Base-by-base conservation (phyloP, 53 echinoderm and acorn worm genomes). In the Hippasteria phrygiana region DNA sequence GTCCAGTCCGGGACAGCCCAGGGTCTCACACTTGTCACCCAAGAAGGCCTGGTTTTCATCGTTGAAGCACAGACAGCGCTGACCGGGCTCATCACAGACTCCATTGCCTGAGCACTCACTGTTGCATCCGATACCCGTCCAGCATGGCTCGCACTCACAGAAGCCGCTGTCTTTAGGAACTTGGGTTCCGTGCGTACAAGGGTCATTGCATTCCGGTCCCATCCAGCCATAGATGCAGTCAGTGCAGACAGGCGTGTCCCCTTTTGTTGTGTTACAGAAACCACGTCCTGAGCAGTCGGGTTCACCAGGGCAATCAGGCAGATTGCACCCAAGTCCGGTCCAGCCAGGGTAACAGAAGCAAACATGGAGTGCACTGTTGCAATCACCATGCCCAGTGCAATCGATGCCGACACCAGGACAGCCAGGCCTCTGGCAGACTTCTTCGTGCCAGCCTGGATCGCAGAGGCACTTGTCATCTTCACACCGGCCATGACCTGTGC, bases 261-360 rank as follows among this genome's bases (percentile, higher is more conserved):
- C 67, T 46, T 88, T 46, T 2, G 94, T 89, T 2, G 71, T 45
- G 77, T 89, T 90, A 62, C 96, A 96, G 51, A 62, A 89, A 33
- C 96, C 96, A 54, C 92, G 88, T 5, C 80, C 89, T 38, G 91
- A 91, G 87, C 96, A 96, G 72, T 94, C 90, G 32, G 94, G 94
- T 33, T 88, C 90, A 45, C 93, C 94, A 43, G 96, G 91, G 42
- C 96, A 96, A 88, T 96, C 96, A 16, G 96, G 94, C 6, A 89
- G 41, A 32, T 96, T 91, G 72, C 96, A 96, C 3, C 94, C 96
- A 73, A 87, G 89, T 7, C 96, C 96, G 55, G 67, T 87, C 96
- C 96, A 96, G 24, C 96, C 96, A 38, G 96, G 96, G 40, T 91
- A 91, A 76, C 96, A 96, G 77, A 88, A 93, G 64, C 96, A 96